Evolutionary conservation across 2,797 vertebrate genomes (phyloP).

Genomic region (Dallia pectoralis): DNA sequence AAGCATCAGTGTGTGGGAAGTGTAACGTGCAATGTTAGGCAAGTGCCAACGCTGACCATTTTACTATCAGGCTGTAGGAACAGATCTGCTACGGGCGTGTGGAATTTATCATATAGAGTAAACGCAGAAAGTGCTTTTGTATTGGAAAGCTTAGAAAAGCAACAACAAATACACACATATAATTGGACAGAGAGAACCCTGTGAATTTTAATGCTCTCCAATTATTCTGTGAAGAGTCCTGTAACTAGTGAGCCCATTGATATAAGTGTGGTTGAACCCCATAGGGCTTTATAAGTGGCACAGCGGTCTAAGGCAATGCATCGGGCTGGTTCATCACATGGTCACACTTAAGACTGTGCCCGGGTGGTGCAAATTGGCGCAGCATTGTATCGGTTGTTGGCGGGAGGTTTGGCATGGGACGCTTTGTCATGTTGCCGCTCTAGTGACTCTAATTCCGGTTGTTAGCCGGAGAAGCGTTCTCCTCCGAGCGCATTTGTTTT

Average conservation of each 20-base stretch:
- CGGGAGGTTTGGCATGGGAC: too few relatives aligned
- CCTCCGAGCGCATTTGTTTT: too few relatives aligned
- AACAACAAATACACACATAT: constrained; percentile 1
- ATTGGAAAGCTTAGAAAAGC: background rate
- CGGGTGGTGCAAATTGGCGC: too few relatives aligned
- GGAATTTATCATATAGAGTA: background rate
- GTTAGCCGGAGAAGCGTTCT: too few relatives aligned
- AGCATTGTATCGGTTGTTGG: too few relatives aligned
- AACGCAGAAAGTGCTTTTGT: too few relatives aligned
- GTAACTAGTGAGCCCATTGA: background rate
- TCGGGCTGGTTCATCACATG: too few relatives aligned
- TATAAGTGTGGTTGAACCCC: background rate
- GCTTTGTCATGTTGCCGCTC: too few relatives aligned
- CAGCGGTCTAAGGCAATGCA: too few relatives aligned
- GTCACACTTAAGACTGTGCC: too few relatives aligned
- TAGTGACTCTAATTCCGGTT: too few relatives aligned
- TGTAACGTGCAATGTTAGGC: background rate
- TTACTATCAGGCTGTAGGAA: background rate
- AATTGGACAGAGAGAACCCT: constrained; percentile 2
- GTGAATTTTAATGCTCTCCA: background rate
- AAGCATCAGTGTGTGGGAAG: background rate
- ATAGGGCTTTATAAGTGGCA: too few relatives aligned
- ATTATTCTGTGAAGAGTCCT: background rate
- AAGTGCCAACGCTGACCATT: background rate
- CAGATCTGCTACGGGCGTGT: background rate